Evolutionary conservation across 1,140 invertebrate genomes (phyloP).

Genomic region (Agrypnia vestita): DNA sequence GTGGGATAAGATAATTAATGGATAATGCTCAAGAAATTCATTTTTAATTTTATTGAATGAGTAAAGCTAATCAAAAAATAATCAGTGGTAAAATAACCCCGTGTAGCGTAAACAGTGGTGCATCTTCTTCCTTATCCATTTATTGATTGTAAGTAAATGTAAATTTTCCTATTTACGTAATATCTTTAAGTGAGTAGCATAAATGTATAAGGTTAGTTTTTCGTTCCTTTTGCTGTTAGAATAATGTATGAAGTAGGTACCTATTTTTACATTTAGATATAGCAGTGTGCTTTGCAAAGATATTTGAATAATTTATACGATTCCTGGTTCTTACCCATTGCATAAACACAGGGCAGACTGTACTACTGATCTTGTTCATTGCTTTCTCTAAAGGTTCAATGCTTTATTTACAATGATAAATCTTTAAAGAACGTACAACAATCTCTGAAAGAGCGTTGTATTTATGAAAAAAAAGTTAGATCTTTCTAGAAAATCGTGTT

Average conservation of each 20-base stretch:
- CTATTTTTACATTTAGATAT: constrained; percentile 43
- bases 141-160: too few relatives aligned
- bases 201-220: constrained; percentile 16
- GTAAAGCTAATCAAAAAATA: too few relatives aligned
- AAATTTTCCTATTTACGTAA: background rate
- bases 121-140: too few relatives aligned
- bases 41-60: too few relatives aligned
- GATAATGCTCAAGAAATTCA: too few relatives aligned
- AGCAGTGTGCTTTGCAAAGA: constrained; percentile 42
- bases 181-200: constrained; percentile 24
- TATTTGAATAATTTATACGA: constrained; percentile 60
- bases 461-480: too few relatives aligned
- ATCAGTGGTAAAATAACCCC: too few relatives aligned
- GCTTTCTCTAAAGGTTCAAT: constrained; percentile 4
- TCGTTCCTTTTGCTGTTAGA: constrained; percentile 23
- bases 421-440: too few relatives aligned
- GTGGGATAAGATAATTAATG: too few relatives aligned
- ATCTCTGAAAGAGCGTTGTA: too few relatives aligned
- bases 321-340: constrained; percentile 52
- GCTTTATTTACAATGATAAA: background rate
- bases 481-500: too few relatives aligned
- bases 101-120: too few relatives aligned
- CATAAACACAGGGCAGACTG: constrained; percentile 52
- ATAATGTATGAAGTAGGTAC: constrained; percentile 55
- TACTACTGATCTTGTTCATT: constrained; percentile 48